Conservation (phyloP, 2,888 invertebrate genomes). For the Apotomis capreana region DNA sequence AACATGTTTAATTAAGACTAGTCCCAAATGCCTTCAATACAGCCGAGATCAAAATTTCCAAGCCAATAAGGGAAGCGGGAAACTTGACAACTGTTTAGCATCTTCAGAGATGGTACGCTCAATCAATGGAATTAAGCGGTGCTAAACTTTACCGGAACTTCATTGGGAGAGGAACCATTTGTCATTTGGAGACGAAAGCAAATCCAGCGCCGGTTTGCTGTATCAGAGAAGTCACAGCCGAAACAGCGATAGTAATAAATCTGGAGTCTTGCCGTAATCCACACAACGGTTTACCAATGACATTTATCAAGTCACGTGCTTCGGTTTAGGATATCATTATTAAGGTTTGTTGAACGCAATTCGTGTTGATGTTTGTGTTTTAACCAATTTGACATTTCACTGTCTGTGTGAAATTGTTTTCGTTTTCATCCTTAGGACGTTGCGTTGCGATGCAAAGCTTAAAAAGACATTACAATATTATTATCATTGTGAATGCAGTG, state of each 20-base stretch:
- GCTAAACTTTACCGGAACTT: constrained; percentile 54
- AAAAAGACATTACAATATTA: no score
- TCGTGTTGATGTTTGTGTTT: background rate
- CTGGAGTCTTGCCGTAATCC: constrained; percentile 43
- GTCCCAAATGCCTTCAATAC: constrained; percentile 44
- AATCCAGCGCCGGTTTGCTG: constrained; percentile 51
- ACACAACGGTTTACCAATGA: constrained; percentile 46
- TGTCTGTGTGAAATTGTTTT: no score
- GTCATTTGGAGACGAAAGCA: constrained; percentile 51
- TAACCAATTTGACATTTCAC: background rate
- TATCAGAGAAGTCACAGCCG: constrained; percentile 55
- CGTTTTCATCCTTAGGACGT: no score
- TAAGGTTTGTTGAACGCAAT: constrained; percentile 15
- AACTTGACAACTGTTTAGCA: constrained; percentile 38
- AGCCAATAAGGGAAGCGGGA: constrained; percentile 25
- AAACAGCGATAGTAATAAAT: constrained; percentile 46
- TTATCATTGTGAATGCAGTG: no score
- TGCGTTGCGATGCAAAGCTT: no score
- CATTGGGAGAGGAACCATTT: constrained; percentile 45
- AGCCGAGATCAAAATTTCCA: constrained; percentile 43
- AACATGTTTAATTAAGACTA: constrained; percentile 49
- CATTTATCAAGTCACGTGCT: constrained; percentile 43
- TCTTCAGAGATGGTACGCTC: constrained; percentile 47
- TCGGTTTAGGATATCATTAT: constrained; percentile 37
- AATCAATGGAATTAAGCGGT: constrained; percentile 54